phyloP scores from a whole-genome alignment of 1,140 invertebrate genomes.

The Papilio glaucus region DNA sequence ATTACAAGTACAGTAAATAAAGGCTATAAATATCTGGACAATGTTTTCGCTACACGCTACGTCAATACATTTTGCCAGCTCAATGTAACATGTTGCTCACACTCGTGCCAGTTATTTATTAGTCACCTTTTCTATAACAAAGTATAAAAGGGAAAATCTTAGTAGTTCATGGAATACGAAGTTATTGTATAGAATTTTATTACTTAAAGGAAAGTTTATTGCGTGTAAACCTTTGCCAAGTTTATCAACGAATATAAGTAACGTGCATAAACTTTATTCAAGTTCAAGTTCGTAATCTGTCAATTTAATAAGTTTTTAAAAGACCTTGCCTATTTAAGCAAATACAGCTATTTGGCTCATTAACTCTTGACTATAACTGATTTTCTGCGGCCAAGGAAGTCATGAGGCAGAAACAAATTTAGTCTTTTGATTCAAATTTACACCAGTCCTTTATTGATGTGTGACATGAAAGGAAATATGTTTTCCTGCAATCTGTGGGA shows the following conservation, averaged over 20 bases:
- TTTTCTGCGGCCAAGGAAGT: no score
- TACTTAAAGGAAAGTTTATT: neutral
- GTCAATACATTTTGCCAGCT: slow-evolving; percentile 21
- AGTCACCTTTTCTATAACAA: slow-evolving; percentile 5
- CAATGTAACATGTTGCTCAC: slow-evolving; percentile 18
- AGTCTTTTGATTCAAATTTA: no score
- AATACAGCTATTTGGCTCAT: no score
- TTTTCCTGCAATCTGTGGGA: no score
- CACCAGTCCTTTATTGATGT: no score
- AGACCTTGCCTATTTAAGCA: no score
- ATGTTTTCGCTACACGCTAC: slow-evolving; percentile 9
- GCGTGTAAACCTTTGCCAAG: neutral
- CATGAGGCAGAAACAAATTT: no score
- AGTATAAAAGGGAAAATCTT: slow-evolving; percentile 6
- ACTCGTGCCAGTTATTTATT: slow-evolving; percentile 16
- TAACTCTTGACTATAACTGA: no score
- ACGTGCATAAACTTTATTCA: no score
- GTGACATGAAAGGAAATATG: no score
- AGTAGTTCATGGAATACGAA: neutral
- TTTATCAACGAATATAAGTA: neutral
- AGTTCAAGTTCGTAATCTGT: no score
- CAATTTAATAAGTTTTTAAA: no score
- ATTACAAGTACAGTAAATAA: slow-evolving; percentile 19
- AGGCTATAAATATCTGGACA: slow-evolving; percentile 21
- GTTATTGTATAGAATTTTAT: neutral